phyloP scores from a whole-genome alignment of 2,797 vertebrate species.

The Syndactyla subalaris region DNA sequence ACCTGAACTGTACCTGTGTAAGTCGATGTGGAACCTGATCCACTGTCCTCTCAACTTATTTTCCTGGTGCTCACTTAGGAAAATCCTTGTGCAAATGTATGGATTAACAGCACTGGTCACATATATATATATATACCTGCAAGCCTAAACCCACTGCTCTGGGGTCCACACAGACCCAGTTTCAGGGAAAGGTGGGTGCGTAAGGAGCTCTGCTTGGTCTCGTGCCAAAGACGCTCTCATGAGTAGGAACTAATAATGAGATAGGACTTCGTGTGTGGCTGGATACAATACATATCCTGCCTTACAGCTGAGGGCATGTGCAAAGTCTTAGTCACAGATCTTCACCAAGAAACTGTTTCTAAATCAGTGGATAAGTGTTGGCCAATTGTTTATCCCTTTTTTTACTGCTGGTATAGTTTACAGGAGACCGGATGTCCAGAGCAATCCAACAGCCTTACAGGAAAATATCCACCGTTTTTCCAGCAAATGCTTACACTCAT shows the following conservation, averaged over 20 bases:
- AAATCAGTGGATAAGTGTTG: not conserved
- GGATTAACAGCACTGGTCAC: not conserved
- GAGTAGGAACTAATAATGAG: not conserved
- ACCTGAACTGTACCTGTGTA: not conserved
- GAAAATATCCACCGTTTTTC: not conserved
- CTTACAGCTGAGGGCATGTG: not conserved
- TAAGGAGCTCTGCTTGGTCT: not conserved
- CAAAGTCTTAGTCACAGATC: not conserved
- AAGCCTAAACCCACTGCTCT: not conserved
- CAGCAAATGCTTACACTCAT: slow-evolving; percentile 3
- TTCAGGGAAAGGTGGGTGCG: not conserved
- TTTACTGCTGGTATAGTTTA: not conserved
- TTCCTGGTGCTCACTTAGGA: not conserved
- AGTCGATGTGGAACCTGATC: not conserved
- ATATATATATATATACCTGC: not conserved
- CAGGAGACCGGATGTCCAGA: not conserved
- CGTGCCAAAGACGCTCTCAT: not conserved
- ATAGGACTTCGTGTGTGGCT: not conserved
- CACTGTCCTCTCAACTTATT: not conserved
- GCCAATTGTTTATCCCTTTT: slow-evolving; percentile 23
- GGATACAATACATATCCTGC: not conserved
- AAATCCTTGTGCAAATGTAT: not conserved
- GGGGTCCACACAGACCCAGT: not conserved
- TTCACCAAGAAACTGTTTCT: slow-evolving; percentile 2
- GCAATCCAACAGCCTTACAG: not conserved